A percentile compares a stretch with the other conserved stretches of the same genome.
Conservation (phyloP, 2,113 vertebrate genomes). For the Myotis lucifugus region DNA sequence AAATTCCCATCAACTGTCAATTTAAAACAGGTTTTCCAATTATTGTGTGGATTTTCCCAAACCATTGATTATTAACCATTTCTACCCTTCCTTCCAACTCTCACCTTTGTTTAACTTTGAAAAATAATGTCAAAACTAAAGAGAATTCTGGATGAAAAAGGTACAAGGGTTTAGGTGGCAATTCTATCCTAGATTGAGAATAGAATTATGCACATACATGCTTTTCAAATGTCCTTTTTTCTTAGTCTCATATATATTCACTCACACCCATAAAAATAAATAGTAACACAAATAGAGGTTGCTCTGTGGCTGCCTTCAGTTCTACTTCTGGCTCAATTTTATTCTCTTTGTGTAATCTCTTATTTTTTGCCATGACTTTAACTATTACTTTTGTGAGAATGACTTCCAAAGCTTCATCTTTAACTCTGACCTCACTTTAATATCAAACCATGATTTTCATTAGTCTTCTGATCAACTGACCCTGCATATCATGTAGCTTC, state of each 20-base stretch:
- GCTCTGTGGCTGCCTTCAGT: conserved; percentile 17
- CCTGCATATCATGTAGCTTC: neutral
- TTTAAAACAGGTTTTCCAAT: neutral
- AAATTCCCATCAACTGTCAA: conserved; percentile 42
- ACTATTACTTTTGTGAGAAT: conserved; percentile 25
- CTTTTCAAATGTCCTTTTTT: conserved; percentile 27
- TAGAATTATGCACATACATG: neutral
- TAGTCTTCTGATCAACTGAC: conserved; percentile 9
- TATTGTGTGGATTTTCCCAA: conserved; percentile 45
- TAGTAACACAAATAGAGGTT: neutral
- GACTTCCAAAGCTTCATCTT: conserved; percentile 25
- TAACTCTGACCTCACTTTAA: conserved; percentile 1
- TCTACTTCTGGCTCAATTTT: conserved; percentile 38
- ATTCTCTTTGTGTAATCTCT: conserved; percentile 20
- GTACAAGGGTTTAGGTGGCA: neutral
- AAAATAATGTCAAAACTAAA: conserved; percentile 39
- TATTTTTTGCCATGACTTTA: conserved; percentile 36
- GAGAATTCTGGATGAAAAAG: conserved; percentile 30
- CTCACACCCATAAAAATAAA: conserved; percentile 21
- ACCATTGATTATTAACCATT: conserved; percentile 34
- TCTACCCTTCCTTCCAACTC: conserved; percentile 18
- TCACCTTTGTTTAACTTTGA: conserved; percentile 45
- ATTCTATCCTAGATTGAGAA: conserved; percentile 9
- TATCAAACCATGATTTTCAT: conserved; percentile 22
- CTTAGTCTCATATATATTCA: neutral